Conservation (phyloP, 1,140 invertebrate species). For the Gonioctena quinquepunctata region DNA sequence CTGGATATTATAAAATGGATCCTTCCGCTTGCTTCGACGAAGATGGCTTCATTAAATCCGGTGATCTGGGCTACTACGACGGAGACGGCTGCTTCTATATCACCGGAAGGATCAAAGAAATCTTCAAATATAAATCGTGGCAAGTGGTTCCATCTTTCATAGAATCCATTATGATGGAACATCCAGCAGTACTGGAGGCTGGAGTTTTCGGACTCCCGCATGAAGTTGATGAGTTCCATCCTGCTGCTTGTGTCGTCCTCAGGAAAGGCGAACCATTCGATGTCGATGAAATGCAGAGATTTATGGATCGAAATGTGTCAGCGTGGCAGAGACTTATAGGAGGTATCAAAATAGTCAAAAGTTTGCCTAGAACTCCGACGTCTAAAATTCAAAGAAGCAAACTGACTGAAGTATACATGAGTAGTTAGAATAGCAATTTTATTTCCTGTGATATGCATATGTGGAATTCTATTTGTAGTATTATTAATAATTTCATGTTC, state of each 20-base stretch:
- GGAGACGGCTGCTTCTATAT: constrained; percentile 67
- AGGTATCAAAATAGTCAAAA: constrained; percentile 37
- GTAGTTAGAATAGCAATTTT: no score
- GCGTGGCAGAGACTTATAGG: constrained; percentile 40
- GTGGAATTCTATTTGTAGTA: no score
- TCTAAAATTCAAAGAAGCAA: constrained; percentile 36
- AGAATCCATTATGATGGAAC: constrained; percentile 66
- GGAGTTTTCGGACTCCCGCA: constrained; percentile 72
- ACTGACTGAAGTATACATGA: not conserved
- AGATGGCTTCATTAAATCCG: constrained; percentile 75
- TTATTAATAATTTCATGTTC: no score
- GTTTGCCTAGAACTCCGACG: constrained; percentile 39
- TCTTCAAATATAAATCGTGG: constrained; percentile 68
- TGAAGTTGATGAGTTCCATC: constrained; percentile 65
- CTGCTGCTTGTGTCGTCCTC: constrained; percentile 66
- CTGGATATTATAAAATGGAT: constrained; percentile 27
- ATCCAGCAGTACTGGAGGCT: constrained; percentile 67
- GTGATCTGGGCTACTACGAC: constrained; percentile 72
- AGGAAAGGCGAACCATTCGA: constrained; percentile 13
- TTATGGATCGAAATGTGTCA: constrained; percentile 36
- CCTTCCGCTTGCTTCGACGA: constrained; percentile 52
- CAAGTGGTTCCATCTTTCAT: constrained; percentile 59
- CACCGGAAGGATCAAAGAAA: constrained; percentile 75
- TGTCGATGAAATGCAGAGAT: constrained; percentile 30
- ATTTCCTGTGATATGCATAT: no score